Evolutionary conservation across 2,888 invertebrate genomes (phyloP), one percentile per base, ranked within the genome.

Genomic region (Ophioninae sp.): DNA sequence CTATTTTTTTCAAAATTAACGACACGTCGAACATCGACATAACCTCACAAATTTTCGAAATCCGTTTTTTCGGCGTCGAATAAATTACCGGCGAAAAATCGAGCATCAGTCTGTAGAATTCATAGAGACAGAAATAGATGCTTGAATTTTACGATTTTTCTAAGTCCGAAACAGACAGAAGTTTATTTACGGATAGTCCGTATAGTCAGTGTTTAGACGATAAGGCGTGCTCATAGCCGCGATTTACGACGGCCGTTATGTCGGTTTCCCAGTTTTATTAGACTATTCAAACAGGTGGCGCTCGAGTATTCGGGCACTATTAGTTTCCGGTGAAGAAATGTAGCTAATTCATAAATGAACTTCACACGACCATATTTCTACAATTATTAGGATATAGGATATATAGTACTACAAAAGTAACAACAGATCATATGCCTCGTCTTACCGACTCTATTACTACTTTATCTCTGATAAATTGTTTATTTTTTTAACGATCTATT

Each of bases 381-480:
- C 6, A 6, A 13, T 72, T 8, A 22, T 44, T 73, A 22, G 23
- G 10, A 7, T 9, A 23, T 22, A 9, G 13, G 20, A 17, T 61
- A 39, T 30, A 30, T 1, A 3, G 41, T 41, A 44, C 30, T 9
- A 23, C 30, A 51, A n/a, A n/a, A n/a, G n/a, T n/a, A n/a, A n/a
- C 1, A 17, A 17, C 51, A 17, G 6, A 2, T 20, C 17, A 20
- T 41, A 7, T 17, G 2, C n/a, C 22, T 20, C 13, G 2, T 58
- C 13, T 73, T 13, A 59, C 2, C 6, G 59, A 22, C 8, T 9
- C 68, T 41, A 81, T 83, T 64, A 22, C 37, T 59, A 51, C 56
- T 17, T 8, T 30, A 7, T 6, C 23, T 10, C 59, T 10, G 13
- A 39, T 56, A 82, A 87, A 56, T 56, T 51, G 13, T 23, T 76